Conservation (phyloP, 2,113 vertebrate genomes). For the Mus pahari region DNA sequence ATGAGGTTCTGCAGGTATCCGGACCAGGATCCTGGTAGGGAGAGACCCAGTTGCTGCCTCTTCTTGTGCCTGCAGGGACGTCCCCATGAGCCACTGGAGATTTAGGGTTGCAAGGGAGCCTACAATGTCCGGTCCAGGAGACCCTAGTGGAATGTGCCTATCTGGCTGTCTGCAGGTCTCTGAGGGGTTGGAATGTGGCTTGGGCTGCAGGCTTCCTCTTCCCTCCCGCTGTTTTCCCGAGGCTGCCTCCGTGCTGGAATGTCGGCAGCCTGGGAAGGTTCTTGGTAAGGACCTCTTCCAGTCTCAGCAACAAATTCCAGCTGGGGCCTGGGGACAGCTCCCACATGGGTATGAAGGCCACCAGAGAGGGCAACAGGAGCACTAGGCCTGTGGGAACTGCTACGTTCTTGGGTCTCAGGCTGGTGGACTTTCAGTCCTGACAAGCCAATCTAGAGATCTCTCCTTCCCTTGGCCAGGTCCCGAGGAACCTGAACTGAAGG, state of each 20-base stretch:
- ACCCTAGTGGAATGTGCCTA: conserved; percentile 56
- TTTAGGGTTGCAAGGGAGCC: neutral
- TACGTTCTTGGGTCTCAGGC: neutral
- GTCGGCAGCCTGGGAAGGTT: conserved; percentile 75
- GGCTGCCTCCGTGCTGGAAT: conserved; percentile 69
- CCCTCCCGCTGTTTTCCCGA: conserved; percentile 49
- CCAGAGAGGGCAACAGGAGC: neutral
- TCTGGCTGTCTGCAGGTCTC: conserved; percentile 48
- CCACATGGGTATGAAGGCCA: conserved; percentile 3
- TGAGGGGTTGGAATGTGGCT: conserved; percentile 52
- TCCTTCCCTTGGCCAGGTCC: neutral
- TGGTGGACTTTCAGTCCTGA: neutral
- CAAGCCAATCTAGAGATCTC: neutral
- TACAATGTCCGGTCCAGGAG: neutral
- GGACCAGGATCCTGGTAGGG: neutral
- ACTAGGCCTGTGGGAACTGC: neutral
- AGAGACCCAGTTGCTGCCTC: neutral
- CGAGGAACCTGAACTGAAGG: neutral
- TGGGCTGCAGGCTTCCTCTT: conserved; percentile 55
- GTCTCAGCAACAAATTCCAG: conserved; percentile 72
- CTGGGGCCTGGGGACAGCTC: conserved; percentile 75
- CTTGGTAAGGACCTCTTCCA: conserved; percentile 62
- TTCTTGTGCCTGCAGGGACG: too few relatives aligned
- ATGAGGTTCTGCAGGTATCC: neutral
- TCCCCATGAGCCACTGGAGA: neutral